These are phyloP conservation scores for Tinea semifulvella DNA, from an alignment of 2,888 invertebrate genomes.

Conservation along the genomic window DNA sequence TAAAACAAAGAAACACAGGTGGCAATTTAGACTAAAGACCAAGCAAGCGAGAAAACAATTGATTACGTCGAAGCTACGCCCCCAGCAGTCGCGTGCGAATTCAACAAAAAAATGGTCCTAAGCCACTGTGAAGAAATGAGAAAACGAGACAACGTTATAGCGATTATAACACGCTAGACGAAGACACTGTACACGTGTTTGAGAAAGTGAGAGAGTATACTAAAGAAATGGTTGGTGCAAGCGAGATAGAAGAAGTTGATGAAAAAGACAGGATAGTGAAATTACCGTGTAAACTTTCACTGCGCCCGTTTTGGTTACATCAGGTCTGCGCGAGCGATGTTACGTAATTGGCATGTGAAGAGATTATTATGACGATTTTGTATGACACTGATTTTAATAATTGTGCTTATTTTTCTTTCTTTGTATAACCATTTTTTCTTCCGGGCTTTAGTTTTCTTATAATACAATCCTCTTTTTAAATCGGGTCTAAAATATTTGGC, in stretches of 20 bases:
- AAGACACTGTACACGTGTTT: slow-evolving; percentile 10
- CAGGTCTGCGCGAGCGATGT: slow-evolving; percentile 39
- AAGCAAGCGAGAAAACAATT: slow-evolving; percentile 44
- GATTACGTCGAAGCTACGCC: slow-evolving; percentile 46
- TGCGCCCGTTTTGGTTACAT: slow-evolving; percentile 61
- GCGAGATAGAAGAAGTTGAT: slow-evolving; percentile 36
- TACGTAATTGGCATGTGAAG: slow-evolving; percentile 39
- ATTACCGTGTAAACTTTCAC: slow-evolving; percentile 60
- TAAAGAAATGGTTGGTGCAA: slow-evolving; percentile 26
- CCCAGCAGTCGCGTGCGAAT: slow-evolving; percentile 42
- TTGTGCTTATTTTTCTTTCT: slow-evolving; percentile 23
- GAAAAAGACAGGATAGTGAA: slow-evolving; percentile 55
- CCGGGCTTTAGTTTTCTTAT: no score
- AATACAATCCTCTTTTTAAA: no score
- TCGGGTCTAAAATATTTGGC: no score
- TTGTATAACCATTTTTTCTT: neutral
- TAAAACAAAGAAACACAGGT: slow-evolving; percentile 13
- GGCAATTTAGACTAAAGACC: slow-evolving; percentile 19
- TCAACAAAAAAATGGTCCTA: slow-evolving; percentile 39
- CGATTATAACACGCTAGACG: slow-evolving; percentile 18
- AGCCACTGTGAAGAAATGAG: slow-evolving; percentile 42
- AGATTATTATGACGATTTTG: slow-evolving; percentile 53
- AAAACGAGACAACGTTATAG: slow-evolving; percentile 31
- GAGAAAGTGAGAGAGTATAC: slow-evolving; percentile 29
- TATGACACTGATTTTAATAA: slow-evolving; percentile 59